These are phyloP conservation scores for Lanius ludovicianus DNA, from an alignment of 2,113 vertebrate species.

Conservation along the genomic window DNA sequence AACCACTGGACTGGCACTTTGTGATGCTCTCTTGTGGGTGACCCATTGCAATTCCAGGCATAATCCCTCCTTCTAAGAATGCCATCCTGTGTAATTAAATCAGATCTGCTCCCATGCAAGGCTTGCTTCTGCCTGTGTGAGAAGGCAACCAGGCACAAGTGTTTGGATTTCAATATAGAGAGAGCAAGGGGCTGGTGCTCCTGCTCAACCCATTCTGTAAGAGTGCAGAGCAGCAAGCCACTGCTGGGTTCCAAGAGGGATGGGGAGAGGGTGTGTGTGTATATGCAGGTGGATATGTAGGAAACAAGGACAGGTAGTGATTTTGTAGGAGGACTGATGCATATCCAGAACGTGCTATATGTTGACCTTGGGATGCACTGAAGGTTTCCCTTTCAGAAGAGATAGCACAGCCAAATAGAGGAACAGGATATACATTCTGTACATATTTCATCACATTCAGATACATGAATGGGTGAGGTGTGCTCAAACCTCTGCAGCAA, in stretches of 20 bases:
- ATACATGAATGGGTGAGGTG: background rate
- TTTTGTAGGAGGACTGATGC: background rate
- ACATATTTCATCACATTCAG: background rate
- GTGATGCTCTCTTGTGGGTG: background rate
- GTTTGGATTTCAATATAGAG: rapidly evolving
- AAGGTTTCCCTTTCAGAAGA: background rate
- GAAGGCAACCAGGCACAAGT: background rate
- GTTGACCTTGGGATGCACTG: background rate
- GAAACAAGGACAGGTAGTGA: background rate
- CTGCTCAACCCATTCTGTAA: background rate
- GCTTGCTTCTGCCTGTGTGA: background rate
- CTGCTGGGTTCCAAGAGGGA: background rate
- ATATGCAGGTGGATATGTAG: background rate
- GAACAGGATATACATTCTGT: background rate
- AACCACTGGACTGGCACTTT: background rate
- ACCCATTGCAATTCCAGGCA: background rate
- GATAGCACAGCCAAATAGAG: background rate
- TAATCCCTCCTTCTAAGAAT: background rate
- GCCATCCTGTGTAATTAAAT: background rate
- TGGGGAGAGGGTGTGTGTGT: rapidly evolving
- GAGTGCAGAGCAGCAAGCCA: background rate
- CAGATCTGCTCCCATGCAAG: background rate
- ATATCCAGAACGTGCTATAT: background rate
- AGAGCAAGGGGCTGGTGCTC: background rate
- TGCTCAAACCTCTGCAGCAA: background rate